Base-by-base conservation (phyloP, 2,888 invertebrate species). In the Drosophila birchii region DNA sequence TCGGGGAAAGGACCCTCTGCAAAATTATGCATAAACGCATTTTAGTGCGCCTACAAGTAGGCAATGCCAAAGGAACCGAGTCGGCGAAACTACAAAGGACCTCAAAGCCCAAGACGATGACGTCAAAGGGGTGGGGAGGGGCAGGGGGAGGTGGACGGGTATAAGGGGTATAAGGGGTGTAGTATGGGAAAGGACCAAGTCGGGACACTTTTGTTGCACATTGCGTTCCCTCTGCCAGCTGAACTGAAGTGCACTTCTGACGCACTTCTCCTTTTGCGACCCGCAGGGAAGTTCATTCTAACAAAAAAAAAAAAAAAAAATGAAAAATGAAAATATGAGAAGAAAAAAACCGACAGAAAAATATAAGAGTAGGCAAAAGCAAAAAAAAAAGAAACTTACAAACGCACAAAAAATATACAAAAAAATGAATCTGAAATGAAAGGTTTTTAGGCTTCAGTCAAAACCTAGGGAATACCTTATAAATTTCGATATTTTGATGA, bases 21-120 rank as follows among this genome's bases (percentile, higher is more conserved):
- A 78, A 88, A 80, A 90, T 87, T 90, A 90, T 84, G 90, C 84
- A 84, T 90, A 88, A 88, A 83, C 91, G 90, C 89, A 90, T 82
- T 89, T 88, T 90, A 90, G 86, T 81, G 89, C 90, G 90, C 88
- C 90, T 87, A 85, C 79, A 90, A 90, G 90, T 90, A 90, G 88
- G 90, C 90, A 89, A 86, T 79, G 78, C 55, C 61, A 74, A 70
- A 62, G 66, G 64, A 66, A 47, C 47, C 47, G 23, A 68, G 69
- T 51, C 79, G 77, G 75, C 70, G 63, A 60, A 76, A 79, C 78
- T 79, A 80, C 86, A 84, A 90, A 71, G 76, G 60, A 47, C 51
- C 63, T 72, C 66, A 73, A 73, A 78, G 66, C 59, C 55, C 74
- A 74, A 51, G 54, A 76, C 55, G 59, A 60, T 44, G 56, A 43